A percentile compares a stretch with the other conserved stretches of the same genome.
Conservation (phyloP, 2,888 invertebrate genomes). For the Yponomeuta sedellus region DNA sequence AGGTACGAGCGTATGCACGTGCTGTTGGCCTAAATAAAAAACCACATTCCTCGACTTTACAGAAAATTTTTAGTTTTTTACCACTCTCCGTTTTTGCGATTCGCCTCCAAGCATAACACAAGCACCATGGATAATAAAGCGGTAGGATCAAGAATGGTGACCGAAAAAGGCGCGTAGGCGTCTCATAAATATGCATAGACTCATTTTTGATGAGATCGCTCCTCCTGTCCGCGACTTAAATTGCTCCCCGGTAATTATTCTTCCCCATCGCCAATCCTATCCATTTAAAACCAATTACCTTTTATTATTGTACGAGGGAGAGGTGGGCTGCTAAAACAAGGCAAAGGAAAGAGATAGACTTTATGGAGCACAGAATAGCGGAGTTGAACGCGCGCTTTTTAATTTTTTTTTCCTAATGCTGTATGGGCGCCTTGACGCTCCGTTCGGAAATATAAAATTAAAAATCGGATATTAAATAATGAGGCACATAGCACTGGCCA, state of each 20-base stretch:
- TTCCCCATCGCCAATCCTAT: constrained; percentile 66
- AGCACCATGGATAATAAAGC: background rate
- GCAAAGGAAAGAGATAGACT: constrained; percentile 40
- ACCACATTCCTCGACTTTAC: no score
- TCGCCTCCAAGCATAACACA: background rate
- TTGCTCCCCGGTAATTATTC: constrained; percentile 54
- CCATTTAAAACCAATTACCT: constrained; percentile 74
- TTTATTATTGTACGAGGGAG: constrained; percentile 61
- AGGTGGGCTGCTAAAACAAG: constrained; percentile 28
- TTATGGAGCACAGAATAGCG: constrained; percentile 41
- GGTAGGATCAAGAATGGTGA: background rate
- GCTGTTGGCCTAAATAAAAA: no score
- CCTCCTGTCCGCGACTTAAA: constrained; percentile 44
- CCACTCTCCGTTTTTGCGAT: no score
- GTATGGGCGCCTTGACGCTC: constrained; percentile 45
- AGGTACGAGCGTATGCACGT: no score
- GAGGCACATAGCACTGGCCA: constrained; percentile 53
- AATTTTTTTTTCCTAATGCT: constrained; percentile 38
- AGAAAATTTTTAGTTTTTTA: no score
- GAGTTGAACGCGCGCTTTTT: constrained; percentile 30
- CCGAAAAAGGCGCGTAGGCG: constrained; percentile 26
- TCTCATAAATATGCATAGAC: constrained; percentile 60
- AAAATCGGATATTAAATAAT: constrained; percentile 48
- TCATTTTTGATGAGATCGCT: constrained; percentile 51
- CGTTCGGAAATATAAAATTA: constrained; percentile 63